A percentile compares a stretch with the other conserved stretches of the same genome.
Conservation (phyloP, 2,888 invertebrate genomes). For the Carcina quercana region DNA sequence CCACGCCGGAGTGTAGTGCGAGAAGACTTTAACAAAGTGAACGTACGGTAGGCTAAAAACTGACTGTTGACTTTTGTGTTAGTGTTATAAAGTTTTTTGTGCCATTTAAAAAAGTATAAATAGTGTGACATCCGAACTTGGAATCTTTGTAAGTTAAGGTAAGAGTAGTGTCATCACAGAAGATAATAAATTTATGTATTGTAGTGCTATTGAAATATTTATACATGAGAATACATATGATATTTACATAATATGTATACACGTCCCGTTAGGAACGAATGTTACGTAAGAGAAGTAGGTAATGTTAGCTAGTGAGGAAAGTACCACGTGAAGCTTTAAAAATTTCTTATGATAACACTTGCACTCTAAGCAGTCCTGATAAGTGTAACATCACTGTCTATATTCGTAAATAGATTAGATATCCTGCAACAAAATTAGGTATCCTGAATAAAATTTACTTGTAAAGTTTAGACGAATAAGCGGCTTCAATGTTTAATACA, state of each 20-base stretch:
- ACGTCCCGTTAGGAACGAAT: constrained; percentile 74
- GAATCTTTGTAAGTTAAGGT: constrained; percentile 67
- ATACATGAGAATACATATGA: constrained; percentile 66
- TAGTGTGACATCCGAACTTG: constrained; percentile 74
- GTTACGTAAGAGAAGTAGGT: constrained; percentile 67
- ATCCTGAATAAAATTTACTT: constrained; percentile 17
- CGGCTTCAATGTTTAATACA: no score
- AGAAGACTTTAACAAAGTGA: constrained; percentile 27
- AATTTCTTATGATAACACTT: constrained; percentile 73
- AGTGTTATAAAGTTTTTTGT: constrained; percentile 74
- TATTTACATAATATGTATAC: constrained; percentile 74
- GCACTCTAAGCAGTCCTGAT: constrained; percentile 66
- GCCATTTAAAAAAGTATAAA: constrained; percentile 69
- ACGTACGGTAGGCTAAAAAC: constrained; percentile 52
- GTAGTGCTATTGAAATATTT: constrained; percentile 71
- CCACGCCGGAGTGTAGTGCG: constrained; percentile 33
- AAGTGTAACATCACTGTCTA: constrained; percentile 46
- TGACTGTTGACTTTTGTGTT: constrained; percentile 71
- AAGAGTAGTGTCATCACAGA: constrained; percentile 67
- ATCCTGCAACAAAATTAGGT: constrained; percentile 30
- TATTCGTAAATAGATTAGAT: no score
- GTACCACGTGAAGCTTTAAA: constrained; percentile 75
- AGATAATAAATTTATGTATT: constrained; percentile 69
- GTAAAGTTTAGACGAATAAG: no score
- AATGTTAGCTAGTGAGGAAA: constrained; percentile 65